Evolutionary conservation across 2,888 invertebrate genomes (phyloP).

Genomic region (Stenoptilia bipunctidactyla): DNA sequence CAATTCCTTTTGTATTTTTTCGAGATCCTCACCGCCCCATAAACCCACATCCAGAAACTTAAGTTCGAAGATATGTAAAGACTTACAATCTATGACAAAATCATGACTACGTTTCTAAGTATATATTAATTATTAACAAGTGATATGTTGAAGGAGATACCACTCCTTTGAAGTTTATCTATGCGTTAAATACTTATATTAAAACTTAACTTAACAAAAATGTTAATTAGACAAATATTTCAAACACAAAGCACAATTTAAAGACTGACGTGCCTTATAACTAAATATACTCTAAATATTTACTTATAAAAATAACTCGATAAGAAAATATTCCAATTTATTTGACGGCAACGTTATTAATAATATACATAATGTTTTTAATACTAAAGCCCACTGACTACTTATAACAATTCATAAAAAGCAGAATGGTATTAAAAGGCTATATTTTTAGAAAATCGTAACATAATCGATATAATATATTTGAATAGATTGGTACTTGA

Average conservation of each 20-base stretch:
- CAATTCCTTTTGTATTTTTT: not conserved
- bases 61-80: slow-evolving; percentile 48
- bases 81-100: slow-evolving; percentile 53
- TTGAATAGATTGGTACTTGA: slow-evolving; percentile 32
- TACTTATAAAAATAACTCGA: slow-evolving; percentile 48
- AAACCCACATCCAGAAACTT: slow-evolving; percentile 19
- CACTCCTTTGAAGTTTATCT: slow-evolving; percentile 53
- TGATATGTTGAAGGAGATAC: slow-evolving; percentile 67
- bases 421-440: slow-evolving; percentile 1
- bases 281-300: slow-evolving; percentile 25
- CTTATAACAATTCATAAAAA: slow-evolving; percentile 7
- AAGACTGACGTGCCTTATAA: slow-evolving; percentile 59
- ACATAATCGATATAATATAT: slow-evolving; percentile 21
- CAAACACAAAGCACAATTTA: slow-evolving; percentile 42
- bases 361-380: not conserved
- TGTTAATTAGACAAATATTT: slow-evolving; percentile 26
- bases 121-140: slow-evolving; percentile 65
- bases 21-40: not conserved
- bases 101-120: slow-evolving; percentile 50
- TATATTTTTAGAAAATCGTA: not conserved
- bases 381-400: not conserved
- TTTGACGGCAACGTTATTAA: slow-evolving; percentile 31
- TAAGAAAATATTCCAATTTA: slow-evolving; percentile 44
- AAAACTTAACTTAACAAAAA: slow-evolving; percentile 9
- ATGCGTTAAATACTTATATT: slow-evolving; percentile 39